Evolutionary conservation across 2,797 vertebrate species (phyloP).

Genomic region (Microcaecilia unicolor): DNA sequence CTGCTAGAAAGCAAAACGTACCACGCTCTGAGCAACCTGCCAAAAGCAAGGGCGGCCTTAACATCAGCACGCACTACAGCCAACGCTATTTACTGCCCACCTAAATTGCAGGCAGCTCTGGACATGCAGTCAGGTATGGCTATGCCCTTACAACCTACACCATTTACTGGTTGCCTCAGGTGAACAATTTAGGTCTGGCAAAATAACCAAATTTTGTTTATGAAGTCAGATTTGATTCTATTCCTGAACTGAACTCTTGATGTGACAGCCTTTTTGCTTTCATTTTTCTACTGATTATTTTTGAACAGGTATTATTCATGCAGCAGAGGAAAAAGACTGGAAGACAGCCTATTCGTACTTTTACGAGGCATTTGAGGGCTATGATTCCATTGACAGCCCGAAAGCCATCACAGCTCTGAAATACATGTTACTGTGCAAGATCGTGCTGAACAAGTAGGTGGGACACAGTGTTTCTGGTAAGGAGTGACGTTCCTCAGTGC

Average conservation of each 20-base stretch:
- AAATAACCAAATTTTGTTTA: no score
- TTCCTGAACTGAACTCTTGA: no score
- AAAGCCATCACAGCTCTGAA: conserved; percentile 91
- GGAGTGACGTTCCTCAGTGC: no score
- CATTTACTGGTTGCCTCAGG: no score
- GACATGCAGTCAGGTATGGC: conserved; percentile 97
- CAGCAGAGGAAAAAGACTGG: conserved; percentile 97
- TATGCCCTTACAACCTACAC: no score
- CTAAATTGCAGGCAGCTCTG: conserved; percentile 91
- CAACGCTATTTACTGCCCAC: conserved; percentile 96
- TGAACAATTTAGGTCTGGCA: no score
- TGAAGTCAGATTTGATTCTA: no score
- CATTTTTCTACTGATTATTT: no score
- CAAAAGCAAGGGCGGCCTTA: conserved; percentile 91
- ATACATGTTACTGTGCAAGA: conserved; percentile 98
- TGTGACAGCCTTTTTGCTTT: no score
- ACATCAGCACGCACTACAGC: conserved; percentile 94
- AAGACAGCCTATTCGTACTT: conserved; percentile 98
- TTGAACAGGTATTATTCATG: conserved; percentile 85
- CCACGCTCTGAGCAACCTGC: conserved; percentile 92
- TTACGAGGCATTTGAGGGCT: conserved; percentile 95
- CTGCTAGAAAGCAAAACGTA: conserved; percentile 97
- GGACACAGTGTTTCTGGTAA: no score
- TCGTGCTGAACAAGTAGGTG: conserved; percentile 93
- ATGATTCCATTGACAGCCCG: conserved; percentile 91